phyloP scores from a whole-genome alignment of 2,113 vertebrate genomes.

The Stigmatopora nigra region DNA sequence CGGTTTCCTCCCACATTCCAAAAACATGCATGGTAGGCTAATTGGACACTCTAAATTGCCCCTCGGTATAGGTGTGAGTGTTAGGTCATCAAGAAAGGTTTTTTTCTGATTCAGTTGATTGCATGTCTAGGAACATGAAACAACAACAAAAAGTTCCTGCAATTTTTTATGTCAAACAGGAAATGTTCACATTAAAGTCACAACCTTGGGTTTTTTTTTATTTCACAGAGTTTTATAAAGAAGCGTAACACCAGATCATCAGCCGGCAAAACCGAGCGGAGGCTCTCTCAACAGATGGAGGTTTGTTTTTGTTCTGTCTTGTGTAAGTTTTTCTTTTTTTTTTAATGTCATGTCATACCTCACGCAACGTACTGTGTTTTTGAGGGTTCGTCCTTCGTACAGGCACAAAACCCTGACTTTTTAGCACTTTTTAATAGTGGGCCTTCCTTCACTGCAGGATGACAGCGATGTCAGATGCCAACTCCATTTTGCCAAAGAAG shows the following conservation, averaged over 20 bases:
- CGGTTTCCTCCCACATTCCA: too few relatives aligned
- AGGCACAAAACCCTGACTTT: not conserved
- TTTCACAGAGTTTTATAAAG: conserved; percentile 80
- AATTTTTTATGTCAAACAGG: not conserved
- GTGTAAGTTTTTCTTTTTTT: not conserved
- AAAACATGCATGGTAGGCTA: too few relatives aligned
- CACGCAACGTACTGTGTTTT: too few relatives aligned
- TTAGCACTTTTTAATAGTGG: not conserved
- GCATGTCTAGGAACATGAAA: not conserved
- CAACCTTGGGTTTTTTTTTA: conserved; percentile 15
- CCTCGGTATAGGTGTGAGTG: too few relatives aligned
- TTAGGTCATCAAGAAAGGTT: not conserved
- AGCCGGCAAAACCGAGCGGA: conserved; percentile 78
- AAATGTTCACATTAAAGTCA: not conserved
- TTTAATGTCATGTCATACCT: too few relatives aligned
- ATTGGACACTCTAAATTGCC: too few relatives aligned
- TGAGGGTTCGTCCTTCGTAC: too few relatives aligned
- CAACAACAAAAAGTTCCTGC: too few relatives aligned
- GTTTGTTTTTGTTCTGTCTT: conserved; percentile 20
- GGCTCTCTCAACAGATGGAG: conserved; percentile 78
- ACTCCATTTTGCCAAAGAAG: conserved; percentile 95
- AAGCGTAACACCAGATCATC: conserved; percentile 78
- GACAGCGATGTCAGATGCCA: conserved; percentile 95
- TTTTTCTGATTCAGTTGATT: not conserved
- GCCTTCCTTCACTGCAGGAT: conserved; percentile 70